Conservation (phyloP, 1,140 invertebrate species). For the Achroia grisella region DNA sequence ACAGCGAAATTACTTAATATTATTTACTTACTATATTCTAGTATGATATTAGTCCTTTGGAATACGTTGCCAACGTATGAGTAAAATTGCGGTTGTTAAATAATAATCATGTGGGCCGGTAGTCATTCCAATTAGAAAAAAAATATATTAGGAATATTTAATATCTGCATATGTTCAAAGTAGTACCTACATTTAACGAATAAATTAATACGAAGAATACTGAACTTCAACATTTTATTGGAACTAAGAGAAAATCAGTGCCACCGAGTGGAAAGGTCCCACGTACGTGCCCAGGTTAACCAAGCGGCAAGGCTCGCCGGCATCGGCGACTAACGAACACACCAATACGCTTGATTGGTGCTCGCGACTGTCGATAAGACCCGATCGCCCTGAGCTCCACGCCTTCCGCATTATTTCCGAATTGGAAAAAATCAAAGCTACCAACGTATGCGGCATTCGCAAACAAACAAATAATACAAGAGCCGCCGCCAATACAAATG, state of each 20-base stretch:
- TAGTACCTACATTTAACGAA: no score
- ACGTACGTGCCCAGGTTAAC: slow-evolving; percentile 60
- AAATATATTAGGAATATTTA: no score
- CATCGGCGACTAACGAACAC: slow-evolving; percentile 57
- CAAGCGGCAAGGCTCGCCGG: slow-evolving; percentile 41
- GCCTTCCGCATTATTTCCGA: slow-evolving; percentile 63
- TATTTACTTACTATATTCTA: no score
- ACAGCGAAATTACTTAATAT: no score
- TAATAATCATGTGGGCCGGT: no score
- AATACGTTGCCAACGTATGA: no score
- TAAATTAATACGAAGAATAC: slow-evolving; percentile 32
- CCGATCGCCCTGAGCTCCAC: slow-evolving; percentile 44
- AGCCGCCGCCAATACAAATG: slow-evolving; percentile 65
- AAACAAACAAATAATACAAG: slow-evolving; percentile 70
- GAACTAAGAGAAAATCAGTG: slow-evolving; percentile 62
- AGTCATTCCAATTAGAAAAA: no score
- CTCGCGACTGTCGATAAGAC: slow-evolving; percentile 16
- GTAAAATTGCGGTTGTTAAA: no score
- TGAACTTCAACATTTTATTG: slow-evolving; percentile 38
- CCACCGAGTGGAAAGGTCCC: slow-evolving; percentile 56
- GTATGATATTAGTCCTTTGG: no score
- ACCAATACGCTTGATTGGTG: slow-evolving; percentile 48
- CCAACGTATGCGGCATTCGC: slow-evolving; percentile 55
- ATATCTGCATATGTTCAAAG: no score
- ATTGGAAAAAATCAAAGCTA: slow-evolving; percentile 69